Evolutionary conservation across 2,113 vertebrate genomes (phyloP).

Genomic region (Patagioenas fasciata): DNA sequence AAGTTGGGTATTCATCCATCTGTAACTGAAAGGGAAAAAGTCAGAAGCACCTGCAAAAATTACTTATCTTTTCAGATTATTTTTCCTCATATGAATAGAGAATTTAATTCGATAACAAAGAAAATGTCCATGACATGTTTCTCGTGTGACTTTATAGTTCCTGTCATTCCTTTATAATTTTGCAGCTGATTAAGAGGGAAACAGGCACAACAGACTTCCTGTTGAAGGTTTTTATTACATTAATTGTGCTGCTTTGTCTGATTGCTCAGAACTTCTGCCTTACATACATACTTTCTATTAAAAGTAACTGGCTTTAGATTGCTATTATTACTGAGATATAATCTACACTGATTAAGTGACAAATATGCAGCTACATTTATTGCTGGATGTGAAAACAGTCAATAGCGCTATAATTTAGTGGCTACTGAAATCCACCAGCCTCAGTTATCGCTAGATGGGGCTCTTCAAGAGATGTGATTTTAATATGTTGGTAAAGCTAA

Average conservation of each 20-base stretch:
- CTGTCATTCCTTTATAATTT: constrained; percentile 6
- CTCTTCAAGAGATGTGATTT: not conserved
- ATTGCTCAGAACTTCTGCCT: constrained; percentile 44
- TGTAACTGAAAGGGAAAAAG: not conserved
- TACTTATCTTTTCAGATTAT: not conserved
- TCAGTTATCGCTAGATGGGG: not conserved
- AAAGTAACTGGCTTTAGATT: constrained; percentile 21
- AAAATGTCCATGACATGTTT: not conserved
- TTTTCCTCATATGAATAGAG: not conserved
- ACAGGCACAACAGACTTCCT: constrained; percentile 17
- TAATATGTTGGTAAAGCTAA: not conserved
- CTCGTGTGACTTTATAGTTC: not conserved
- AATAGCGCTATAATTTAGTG: not conserved
- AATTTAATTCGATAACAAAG: not conserved
- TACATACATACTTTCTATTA: constrained; percentile 12
- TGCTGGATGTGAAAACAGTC: not conserved
- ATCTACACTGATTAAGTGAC: constrained; percentile 53
- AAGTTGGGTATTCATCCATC: not conserved
- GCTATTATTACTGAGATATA: constrained; percentile 60
- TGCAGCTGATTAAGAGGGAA: constrained; percentile 52
- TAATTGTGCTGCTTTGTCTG: constrained; percentile 48
- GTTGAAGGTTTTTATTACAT: constrained; percentile 50
- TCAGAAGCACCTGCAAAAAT: not conserved
- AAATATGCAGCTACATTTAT: not conserved
- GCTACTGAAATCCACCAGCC: not conserved